These are phyloP conservation scores for Drosophila cognata DNA, from an alignment of 2,888 invertebrate species.

Conservation along the genomic window DNA sequence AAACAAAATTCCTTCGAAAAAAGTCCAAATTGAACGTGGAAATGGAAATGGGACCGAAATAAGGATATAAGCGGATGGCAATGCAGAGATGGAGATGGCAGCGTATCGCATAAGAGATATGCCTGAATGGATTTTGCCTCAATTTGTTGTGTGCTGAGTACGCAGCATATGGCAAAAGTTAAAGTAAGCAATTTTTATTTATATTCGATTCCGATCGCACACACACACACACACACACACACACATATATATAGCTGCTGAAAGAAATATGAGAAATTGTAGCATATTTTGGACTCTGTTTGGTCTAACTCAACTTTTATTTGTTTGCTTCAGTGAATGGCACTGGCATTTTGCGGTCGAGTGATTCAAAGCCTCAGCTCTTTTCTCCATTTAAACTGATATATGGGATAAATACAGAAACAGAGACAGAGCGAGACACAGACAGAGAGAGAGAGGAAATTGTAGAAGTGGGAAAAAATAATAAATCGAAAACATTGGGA, in stretches of 20 bases:
- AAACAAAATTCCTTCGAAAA: conserved; percentile 39
- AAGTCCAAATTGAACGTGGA: conserved; percentile 9
- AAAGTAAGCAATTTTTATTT: conserved; percentile 77
- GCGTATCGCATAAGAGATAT: conserved; percentile 57
- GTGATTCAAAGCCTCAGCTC: conserved; percentile 64
- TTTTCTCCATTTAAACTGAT: conserved; percentile 49
- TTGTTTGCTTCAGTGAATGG: conserved; percentile 77
- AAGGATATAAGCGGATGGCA: conserved; percentile 7
- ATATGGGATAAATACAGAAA: conserved; percentile 16
- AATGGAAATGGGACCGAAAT: conserved; percentile 32
- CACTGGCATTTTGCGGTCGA: conserved; percentile 77
- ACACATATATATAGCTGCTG: conserved; percentile 8
- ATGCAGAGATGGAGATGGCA: conserved; percentile 32
- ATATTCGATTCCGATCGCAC: conserved; percentile 54
- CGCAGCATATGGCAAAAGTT: conserved; percentile 78
- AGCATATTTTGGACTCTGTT: conserved; percentile 70
- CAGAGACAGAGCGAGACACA: neutral
- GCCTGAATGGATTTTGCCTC: conserved; percentile 61
- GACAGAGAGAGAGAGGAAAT: neutral
- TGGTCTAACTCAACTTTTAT: conserved; percentile 72
- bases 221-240: conserved; percentile 15
- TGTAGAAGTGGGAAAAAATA: neutral
- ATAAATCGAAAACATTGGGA: neutral
- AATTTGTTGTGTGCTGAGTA: conserved; percentile 61
- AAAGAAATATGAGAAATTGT: conserved; percentile 76